Conservation (phyloP, 2,113 vertebrate genomes). For the Zosterops hypoxanthus region DNA sequence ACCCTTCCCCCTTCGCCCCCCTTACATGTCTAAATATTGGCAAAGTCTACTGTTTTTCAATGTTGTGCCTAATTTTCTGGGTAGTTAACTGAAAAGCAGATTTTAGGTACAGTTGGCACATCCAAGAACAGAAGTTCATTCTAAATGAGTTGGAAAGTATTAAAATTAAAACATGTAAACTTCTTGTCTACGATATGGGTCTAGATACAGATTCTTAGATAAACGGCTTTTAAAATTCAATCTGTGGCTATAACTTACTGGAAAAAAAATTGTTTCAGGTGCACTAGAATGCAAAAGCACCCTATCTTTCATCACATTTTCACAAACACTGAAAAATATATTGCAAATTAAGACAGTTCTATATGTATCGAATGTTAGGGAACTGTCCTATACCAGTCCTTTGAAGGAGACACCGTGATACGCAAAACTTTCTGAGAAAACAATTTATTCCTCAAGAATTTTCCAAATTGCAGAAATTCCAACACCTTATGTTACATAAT, state of each 20-base stretch:
- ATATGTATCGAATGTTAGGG: background rate
- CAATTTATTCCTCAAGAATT: background rate
- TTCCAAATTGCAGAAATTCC: background rate
- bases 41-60: background rate
- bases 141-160: background rate
- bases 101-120: background rate
- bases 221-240: background rate
- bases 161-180: background rate
- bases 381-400: background rate
- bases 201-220: background rate
- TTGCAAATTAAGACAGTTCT: background rate
- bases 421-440: background rate
- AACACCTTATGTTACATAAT: background rate
- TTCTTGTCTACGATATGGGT: background rate
- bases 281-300: background rate
- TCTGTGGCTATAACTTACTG: background rate
- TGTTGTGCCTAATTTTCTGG: background rate
- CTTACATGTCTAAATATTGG: background rate
- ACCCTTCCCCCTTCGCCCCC: rapidly evolving
- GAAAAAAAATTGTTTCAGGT: background rate
- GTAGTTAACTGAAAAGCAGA: background rate
- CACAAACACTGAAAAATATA: background rate
- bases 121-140: background rate
- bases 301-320: background rate
- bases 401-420: background rate